Base-by-base conservation (phyloP, 2,888 invertebrate species). In the Sphaerophoria rueppellii region DNA sequence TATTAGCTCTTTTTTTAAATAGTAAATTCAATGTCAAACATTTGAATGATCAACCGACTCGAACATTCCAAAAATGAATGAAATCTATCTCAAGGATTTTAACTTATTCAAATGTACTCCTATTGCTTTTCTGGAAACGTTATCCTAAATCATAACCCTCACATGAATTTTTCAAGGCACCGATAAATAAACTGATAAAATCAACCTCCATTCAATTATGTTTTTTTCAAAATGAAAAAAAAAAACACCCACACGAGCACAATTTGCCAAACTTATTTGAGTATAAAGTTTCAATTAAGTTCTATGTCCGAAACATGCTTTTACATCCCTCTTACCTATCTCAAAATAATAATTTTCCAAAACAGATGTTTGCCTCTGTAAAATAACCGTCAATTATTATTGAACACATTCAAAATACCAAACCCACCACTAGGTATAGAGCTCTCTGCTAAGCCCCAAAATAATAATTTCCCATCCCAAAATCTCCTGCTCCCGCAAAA, bases 311-410 rank as follows among this genome's bases (percentile, higher is more conserved):
- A 67, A 67, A 67, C 67, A 67, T 67, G n/a, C 46, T 34, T 14
- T 37, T 52, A 50, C 60, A 40, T 52, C 65, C 65, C 24, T 40
- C 52, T 9, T n/a, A 16, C 2, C 14, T 7, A 3, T 43, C 9
- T 43, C 40, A 24, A 12, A 24, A 54, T 40, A 67, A 54, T 32
- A 54, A 54, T 54, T 40, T 54, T 67, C 67, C 40, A 67, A 67
- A 67, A 67, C 67, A 67, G 67, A 67, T 67, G 67, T 67, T 67
- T 40, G 24, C 32, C 40, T 67, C 54, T 54, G 67, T 54, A 54
- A 67, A 67, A 67, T 67, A 67, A 67, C 67, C 67, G 67, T 67
- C 67, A 67, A 67, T 67, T 67, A 67, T 67, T 67, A 67, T 67
- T 67, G 67, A 67, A 67, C 40, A 67, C 52, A 67, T 67, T 67